A percentile compares a stretch with the other conserved stretches of the same genome.
These are phyloP conservation scores for Zalophus californianus DNA, from an alignment of 2,797 vertebrate species.

Conservation along the genomic window DNA sequence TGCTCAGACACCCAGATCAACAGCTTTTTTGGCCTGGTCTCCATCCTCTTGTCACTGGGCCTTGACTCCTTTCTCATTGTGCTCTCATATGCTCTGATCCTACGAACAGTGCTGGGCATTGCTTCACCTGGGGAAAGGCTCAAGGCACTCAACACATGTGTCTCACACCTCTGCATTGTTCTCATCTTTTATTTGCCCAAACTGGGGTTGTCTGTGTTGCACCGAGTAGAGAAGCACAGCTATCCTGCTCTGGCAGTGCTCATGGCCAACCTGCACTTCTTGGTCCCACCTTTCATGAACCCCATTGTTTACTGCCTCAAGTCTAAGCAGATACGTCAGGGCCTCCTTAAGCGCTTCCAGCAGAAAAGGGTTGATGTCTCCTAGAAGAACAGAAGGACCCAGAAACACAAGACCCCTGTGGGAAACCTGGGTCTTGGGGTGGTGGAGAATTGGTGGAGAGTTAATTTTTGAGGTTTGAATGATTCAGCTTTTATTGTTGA, in stretches of 20 bases:
- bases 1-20: conserved; percentile 84
- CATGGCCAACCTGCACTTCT: conserved; percentile 80
- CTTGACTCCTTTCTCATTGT: conserved; percentile 86
- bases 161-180: conserved; percentile 86
- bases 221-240: conserved; percentile 81
- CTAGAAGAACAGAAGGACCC: not conserved
- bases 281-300: conserved; percentile 82
- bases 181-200: conserved; percentile 88
- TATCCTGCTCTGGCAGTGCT: conserved; percentile 73
- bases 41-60: conserved; percentile 83
- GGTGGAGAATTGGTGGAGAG: not conserved
- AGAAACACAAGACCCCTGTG: not conserved
- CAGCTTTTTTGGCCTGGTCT: conserved; percentile 82
- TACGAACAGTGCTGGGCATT: conserved; percentile 80
- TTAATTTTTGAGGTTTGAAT: conserved; percentile 17
- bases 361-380: conserved; percentile 69
- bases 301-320: conserved; percentile 79
- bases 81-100: conserved; percentile 85
- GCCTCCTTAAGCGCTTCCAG: conserved; percentile 70
- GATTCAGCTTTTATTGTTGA: not conserved
- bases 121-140: conserved; percentile 78
- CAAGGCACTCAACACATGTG: conserved; percentile 85
- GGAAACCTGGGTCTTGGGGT: not conserved
- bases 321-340: conserved; percentile 78
- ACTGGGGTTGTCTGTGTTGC: conserved; percentile 84